Base-by-base conservation (phyloP, 2,113 vertebrate genomes). In the Passer montanus region DNA sequence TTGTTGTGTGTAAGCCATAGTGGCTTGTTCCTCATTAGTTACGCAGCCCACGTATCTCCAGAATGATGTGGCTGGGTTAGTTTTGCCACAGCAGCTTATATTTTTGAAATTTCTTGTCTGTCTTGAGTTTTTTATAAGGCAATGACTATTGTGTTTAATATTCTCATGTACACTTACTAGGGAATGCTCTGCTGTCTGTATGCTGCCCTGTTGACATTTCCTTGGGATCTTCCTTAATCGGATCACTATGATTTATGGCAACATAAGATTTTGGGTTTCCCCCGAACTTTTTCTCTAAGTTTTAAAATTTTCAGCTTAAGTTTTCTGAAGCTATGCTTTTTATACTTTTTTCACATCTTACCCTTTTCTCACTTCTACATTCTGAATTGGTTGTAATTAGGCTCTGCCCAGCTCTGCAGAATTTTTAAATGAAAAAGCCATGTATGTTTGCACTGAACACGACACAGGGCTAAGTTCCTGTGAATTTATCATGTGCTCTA, bases 401-500 rank as follows among this genome's bases (percentile, higher is more conserved):
- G 6, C 1, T 26, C 44, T 91, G 39, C 68, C 16, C 59, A 69
- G 44, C 26, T 84, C 76, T 78, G 44, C 67, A 69, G 68, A 50
- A 73, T 60, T 78, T 68, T 91, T 58, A 84, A 81, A 82, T 53
- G 28, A 60, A 52, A 49, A 83, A 92, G 22, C 19, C 14, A 3
- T 15, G 31, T 63, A 66, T 79, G n/a, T 62, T 58, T 84, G 77
- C 52, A 35, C 43, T 68, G 43, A 62, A 60, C 56, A 76, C 0
- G 1, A 46, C 72, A 49, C 47, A 75, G 70, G 20, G 74, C 77
- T 83, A 50, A 16, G 74, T 87, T 88, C 55, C 83, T 92, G 67
- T 82, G 83, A 86, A 91, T 95, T 89, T 90, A 60, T 90, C 90
- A 31, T 53, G 53, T 70, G n/a, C 47, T 87, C 37, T 56, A 11